Conservation (phyloP, 2,888 invertebrate species). For the Drosophila tripunctata region DNA sequence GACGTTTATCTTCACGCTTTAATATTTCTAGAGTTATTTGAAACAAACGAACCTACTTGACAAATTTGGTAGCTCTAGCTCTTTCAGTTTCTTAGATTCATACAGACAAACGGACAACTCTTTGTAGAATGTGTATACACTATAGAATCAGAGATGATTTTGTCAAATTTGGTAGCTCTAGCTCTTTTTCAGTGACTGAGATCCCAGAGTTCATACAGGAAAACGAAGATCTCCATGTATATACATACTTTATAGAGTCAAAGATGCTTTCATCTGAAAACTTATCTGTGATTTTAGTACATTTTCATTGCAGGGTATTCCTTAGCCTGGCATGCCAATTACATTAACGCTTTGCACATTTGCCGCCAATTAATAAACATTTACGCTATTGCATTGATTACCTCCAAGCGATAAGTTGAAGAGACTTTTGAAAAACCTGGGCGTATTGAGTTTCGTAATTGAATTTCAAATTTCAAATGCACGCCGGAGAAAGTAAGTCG, state of each 20-base stretch:
- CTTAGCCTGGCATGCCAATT: neutral
- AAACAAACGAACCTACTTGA: too few species aligned
- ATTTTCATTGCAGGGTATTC: constrained; percentile 7
- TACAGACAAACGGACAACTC: too few species aligned
- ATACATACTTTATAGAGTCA: too few species aligned
- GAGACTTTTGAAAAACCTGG: constrained; percentile 57
- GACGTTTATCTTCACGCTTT: too few species aligned
- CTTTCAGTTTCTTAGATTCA: too few species aligned
- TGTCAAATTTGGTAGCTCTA: too few species aligned
- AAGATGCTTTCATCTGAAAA: too few species aligned
- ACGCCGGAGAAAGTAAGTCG: constrained; percentile 66
- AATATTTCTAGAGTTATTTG: too few species aligned
- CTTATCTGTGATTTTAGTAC: neutral
- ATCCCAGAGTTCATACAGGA: neutral
- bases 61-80: too few species aligned
- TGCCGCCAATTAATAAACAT: constrained; percentile 69
- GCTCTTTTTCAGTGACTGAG: too few species aligned
- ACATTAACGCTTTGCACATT: constrained; percentile 10
- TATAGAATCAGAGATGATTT: too few species aligned
- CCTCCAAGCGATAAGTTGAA: constrained; percentile 48
- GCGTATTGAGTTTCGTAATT: constrained; percentile 69
- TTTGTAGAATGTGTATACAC: too few species aligned
- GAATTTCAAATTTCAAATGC: constrained; percentile 67
- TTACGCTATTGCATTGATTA: constrained; percentile 66
- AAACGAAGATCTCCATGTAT: neutral